Evolutionary conservation across 2,888 invertebrate genomes (phyloP).

Genomic region (Xestia sexstrigata): DNA sequence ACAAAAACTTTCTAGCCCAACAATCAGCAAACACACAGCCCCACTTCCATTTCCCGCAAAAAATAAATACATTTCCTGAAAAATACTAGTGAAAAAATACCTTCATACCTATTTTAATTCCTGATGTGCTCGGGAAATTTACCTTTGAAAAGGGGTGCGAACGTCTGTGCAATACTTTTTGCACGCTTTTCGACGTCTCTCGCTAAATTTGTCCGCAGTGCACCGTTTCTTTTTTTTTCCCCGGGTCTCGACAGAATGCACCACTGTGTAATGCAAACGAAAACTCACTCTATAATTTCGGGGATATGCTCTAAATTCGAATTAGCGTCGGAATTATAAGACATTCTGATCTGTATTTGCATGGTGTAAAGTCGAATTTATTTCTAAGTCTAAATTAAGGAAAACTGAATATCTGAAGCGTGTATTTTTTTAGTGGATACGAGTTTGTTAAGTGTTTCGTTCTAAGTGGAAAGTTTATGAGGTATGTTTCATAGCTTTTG

Average conservation of each 20-base stretch:
- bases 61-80: slow-evolving; percentile 44
- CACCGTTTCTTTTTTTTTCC: slow-evolving; percentile 67
- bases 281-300: slow-evolving; percentile 72
- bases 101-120: slow-evolving; percentile 71
- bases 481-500: slow-evolving; percentile 71
- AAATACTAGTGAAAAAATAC: slow-evolving; percentile 59
- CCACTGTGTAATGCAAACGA: slow-evolving; percentile 70
- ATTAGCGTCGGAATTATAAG: slow-evolving; percentile 22
- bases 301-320: slow-evolving; percentile 63
- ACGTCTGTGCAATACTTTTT: slow-evolving; percentile 75
- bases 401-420: slow-evolving; percentile 64
- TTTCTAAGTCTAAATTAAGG: slow-evolving; percentile 58
- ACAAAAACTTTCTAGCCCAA: slow-evolving; percentile 5
- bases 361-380: slow-evolving; percentile 63
- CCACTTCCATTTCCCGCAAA: neutral
- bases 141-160: slow-evolving; percentile 77
- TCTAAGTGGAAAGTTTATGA: slow-evolving; percentile 70
- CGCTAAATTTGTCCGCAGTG: slow-evolving; percentile 84
- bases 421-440: slow-evolving; percentile 73
- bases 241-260: slow-evolving; percentile 69
- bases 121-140: slow-evolving; percentile 71
- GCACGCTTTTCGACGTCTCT: slow-evolving; percentile 75
- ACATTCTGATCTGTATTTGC: slow-evolving; percentile 66
- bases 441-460: slow-evolving; percentile 79
- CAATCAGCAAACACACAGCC: slow-evolving; percentile 10